Conservation (phyloP, 2,797 vertebrate species). For the Triplophysa yarkandensis region DNA sequence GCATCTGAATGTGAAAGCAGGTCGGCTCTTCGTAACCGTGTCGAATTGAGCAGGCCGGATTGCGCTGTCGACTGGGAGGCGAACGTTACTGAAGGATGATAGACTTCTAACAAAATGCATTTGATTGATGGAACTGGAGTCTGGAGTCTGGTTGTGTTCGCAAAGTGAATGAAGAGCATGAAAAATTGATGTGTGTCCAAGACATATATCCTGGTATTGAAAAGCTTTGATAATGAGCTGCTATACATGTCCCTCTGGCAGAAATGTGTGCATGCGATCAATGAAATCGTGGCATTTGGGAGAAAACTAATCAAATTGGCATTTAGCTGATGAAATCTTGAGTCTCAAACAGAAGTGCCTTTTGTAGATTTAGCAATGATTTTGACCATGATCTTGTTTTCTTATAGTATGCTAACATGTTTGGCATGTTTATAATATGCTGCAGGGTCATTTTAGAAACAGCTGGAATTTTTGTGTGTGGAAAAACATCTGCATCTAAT, state of each 20-base stretch:
- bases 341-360: slow-evolving; percentile 52
- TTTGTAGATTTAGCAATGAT: slow-evolving; percentile 48
- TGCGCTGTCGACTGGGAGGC: slow-evolving; percentile 37
- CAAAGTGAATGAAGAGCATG: slow-evolving; percentile 35
- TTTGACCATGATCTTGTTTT: slow-evolving; percentile 35
- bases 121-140: slow-evolving; percentile 37
- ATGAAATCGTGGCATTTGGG: slow-evolving; percentile 62
- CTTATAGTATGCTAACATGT: neutral
- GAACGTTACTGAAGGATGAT: slow-evolving; percentile 36
- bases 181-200: slow-evolving; percentile 48
- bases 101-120: slow-evolving; percentile 41
- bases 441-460: neutral
- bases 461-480: neutral
- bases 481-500: neutral
- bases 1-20: slow-evolving; percentile 59
- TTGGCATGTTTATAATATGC: neutral
- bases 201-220: slow-evolving; percentile 47
- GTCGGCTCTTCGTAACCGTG: slow-evolving; percentile 25
- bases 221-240: slow-evolving; percentile 57
- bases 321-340: slow-evolving; percentile 54
- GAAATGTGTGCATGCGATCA: slow-evolving; percentile 56
- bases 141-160: slow-evolving; percentile 37
- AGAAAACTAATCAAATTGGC: slow-evolving; percentile 56
- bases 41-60: slow-evolving; percentile 28
- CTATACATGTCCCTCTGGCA: slow-evolving; percentile 58